Conservation (phyloP, 2,888 invertebrate genomes). For the Coenonympha arcania region DNA sequence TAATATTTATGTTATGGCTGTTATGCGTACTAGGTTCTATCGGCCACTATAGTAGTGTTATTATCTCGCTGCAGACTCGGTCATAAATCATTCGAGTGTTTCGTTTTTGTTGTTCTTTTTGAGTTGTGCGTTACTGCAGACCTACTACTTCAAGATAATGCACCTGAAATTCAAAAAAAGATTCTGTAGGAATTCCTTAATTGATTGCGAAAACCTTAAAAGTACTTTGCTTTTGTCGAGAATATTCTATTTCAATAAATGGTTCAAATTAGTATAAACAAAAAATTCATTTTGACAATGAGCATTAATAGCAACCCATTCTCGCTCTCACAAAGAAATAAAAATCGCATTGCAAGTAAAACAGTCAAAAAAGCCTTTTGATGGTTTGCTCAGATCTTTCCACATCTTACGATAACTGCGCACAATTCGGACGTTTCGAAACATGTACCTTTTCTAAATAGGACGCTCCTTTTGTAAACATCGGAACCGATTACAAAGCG, state of each 20-base stretch:
- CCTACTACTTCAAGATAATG: too few relatives aligned
- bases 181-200: too few relatives aligned
- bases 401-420: conserved; percentile 7
- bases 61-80: too few relatives aligned
- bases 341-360: conserved; percentile 8
- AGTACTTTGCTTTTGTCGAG: neutral
- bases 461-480: conserved; percentile 13
- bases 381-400: conserved; percentile 6
- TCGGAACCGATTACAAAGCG: conserved; percentile 20
- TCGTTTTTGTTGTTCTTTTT: too few relatives aligned
- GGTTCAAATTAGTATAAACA: neutral
- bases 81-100: too few relatives aligned
- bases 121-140: too few relatives aligned
- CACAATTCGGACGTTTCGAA: conserved; percentile 10
- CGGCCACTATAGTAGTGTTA: too few relatives aligned
- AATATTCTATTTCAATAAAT: neutral
- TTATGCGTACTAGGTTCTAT: too few relatives aligned
- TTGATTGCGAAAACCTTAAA: too few relatives aligned
- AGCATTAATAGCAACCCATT: neutral
- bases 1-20: too few relatives aligned
- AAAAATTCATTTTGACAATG: conserved; percentile 3
- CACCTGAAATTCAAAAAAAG: too few relatives aligned
- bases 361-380: conserved; percentile 2
- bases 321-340: conserved; percentile 6
- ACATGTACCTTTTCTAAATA: conserved; percentile 3